These are phyloP conservation scores for Mixornis gularis DNA, from an alignment of 2,113 vertebrate genomes.

Conservation along the genomic window DNA sequence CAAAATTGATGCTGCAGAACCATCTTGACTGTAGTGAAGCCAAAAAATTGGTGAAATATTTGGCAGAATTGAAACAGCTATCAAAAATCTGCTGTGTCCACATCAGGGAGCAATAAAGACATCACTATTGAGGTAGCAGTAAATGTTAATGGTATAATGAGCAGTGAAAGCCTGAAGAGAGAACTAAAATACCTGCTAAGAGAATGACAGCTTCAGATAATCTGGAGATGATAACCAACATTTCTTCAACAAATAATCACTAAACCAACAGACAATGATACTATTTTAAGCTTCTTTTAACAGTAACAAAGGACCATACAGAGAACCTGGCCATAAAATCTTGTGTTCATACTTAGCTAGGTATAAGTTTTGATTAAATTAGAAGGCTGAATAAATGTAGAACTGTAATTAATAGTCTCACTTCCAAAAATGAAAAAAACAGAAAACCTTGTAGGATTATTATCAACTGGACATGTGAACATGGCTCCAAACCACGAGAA, in stretches of 20 bases:
- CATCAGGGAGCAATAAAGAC: not conserved
- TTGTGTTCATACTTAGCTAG: not conserved
- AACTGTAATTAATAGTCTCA: not conserved
- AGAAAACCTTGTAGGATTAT: not conserved
- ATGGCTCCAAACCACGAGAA: not conserved
- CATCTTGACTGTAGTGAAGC: not conserved
- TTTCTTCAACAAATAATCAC: not conserved
- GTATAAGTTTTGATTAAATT: not conserved
- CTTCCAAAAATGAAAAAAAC: not conserved
- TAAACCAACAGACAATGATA: not conserved
- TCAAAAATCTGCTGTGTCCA: not conserved
- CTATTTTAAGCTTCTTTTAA: not conserved
- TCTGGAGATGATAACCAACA: not conserved
- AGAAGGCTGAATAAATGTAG: not conserved
- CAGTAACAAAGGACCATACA: not conserved
- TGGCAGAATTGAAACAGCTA: not conserved
- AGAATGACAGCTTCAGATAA: not conserved
- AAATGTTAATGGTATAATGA: not conserved
- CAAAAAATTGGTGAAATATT: not conserved
- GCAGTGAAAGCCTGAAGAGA: not conserved
- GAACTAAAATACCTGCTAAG: not conserved
- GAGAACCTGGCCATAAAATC: not conserved
- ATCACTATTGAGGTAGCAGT: not conserved
- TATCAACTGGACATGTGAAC: not conserved
- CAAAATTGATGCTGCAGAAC: not conserved